These are phyloP conservation scores for Saccostrea glomerata DNA, from an alignment of 1,140 invertebrate genomes.

Conservation along the genomic window DNA sequence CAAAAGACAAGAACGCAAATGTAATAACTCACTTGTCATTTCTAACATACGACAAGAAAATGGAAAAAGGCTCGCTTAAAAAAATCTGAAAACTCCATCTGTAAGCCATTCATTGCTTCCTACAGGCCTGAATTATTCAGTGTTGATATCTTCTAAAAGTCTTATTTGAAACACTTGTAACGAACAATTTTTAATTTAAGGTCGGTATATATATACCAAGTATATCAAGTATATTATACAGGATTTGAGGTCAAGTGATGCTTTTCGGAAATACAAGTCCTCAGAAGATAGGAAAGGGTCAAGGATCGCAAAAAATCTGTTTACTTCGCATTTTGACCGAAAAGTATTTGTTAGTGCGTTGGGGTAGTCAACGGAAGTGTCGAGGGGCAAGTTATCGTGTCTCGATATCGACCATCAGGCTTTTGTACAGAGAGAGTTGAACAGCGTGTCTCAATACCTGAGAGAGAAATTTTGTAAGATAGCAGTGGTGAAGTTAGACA, in stretches of 20 bases:
- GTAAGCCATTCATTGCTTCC: too few relatives aligned
- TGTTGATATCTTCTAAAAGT: too few relatives aligned
- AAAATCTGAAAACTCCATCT: too few relatives aligned
- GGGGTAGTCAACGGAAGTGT: not conserved
- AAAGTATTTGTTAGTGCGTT: not conserved
- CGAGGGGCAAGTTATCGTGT: not conserved
- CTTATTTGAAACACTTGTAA: too few relatives aligned
- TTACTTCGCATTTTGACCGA: not conserved
- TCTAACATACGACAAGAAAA: too few relatives aligned
- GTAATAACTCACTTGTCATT: too few relatives aligned
- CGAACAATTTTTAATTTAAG: not conserved
- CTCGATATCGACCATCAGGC: not conserved
- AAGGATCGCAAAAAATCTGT: not conserved
- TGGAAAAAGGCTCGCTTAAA: too few relatives aligned
- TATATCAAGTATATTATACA: not conserved
- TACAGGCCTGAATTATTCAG: too few relatives aligned
- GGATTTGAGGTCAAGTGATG: not conserved
- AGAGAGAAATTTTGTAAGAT: not conserved
- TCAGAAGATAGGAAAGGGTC: conserved; percentile 14
- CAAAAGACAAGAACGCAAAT: too few relatives aligned
- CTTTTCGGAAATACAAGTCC: conserved; percentile 13
- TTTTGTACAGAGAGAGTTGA: not conserved
- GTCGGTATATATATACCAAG: not conserved
- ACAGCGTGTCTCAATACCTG: not conserved
- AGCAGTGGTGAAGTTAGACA: not conserved